Conservation (phyloP, 2,888 invertebrate genomes). For the Stenchaetothrips biformis region DNA sequence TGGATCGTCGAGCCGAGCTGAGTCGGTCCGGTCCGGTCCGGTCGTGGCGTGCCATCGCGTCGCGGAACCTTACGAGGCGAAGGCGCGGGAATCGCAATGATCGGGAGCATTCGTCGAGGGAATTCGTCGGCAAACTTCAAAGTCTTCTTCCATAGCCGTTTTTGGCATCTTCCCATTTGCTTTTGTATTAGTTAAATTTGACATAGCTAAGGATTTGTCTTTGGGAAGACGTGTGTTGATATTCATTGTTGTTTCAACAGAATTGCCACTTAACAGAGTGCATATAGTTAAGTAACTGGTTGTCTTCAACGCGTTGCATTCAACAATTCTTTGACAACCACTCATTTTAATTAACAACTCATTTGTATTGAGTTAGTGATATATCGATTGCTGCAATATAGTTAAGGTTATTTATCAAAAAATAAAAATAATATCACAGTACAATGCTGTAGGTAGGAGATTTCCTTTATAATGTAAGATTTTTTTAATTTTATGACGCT, state of each 20-base stretch:
- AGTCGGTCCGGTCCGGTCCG: background rate
- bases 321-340: background rate
- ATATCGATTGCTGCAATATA: slow-evolving; percentile 27
- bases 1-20: too few relatives aligned
- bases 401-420: slow-evolving; percentile 21
- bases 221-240: slow-evolving; percentile 11
- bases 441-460: slow-evolving; percentile 23
- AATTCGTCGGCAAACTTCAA: slow-evolving; percentile 7
- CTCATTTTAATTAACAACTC: slow-evolving; percentile 9
- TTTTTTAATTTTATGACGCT: slow-evolving; percentile 23
- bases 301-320: background rate
- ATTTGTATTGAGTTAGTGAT: slow-evolving; percentile 25
- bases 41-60: background rate
- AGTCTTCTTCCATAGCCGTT: slow-evolving; percentile 22
- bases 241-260: slow-evolving; percentile 1
- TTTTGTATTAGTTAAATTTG: slow-evolving; percentile 1
- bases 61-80: background rate
- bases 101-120: background rate
- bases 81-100: background rate
- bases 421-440: background rate
- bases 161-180: slow-evolving; percentile 18
- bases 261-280: background rate
- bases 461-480: slow-evolving; percentile 19
- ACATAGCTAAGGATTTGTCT: background rate
- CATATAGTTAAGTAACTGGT: slow-evolving; percentile 11